Base-by-base conservation (phyloP, 2,888 invertebrate genomes). In the Strigamia crassipes region DNA sequence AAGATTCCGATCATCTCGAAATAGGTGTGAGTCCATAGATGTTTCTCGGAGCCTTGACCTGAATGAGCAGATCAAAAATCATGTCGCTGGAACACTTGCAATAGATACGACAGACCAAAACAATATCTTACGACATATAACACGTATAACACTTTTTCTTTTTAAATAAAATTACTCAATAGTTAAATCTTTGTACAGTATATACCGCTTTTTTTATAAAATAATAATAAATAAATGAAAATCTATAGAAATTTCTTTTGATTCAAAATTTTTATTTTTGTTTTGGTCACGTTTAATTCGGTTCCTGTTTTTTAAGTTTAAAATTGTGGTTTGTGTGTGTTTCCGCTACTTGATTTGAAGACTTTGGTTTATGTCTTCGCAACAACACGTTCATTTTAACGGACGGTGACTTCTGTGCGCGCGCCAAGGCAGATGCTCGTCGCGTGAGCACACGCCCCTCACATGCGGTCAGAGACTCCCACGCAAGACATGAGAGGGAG, bases 391-490 rank as follows among this genome's bases (percentile, higher is more conserved):
- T 73, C 27, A 73, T 31, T 31, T 73, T 73, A 73, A 73, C 73
- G 73, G 73, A 27, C 73, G 73, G 31, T 73, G 73, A 73, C 73
- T 73, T 27, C 73, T 73, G 73, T 73, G 73, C 73, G 73, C 73
- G 73, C 73, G 73, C 73, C 31, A 73, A 73, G 73, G 73, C 73
- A 73, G 73, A 73, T 73, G 73, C 73, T 73, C 13, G 73, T 73
- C 73, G 73, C 73, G 73, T 73, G 73, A 73, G 73, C n/a, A 12
- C 73, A 73, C 73, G 73, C 73, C 73, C 73, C 12, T 73, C 31
- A 73, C 73, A 27, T 23, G 73, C 73, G 73, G 73, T 73, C 73
- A 73, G 73, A 73, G 73, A 73, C 73, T 73, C 73, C 73, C 73
- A 73, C 73, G 73, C 73, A 73, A 73, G 73, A 73, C 73, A 31